Base-by-base conservation (phyloP, 1,140 invertebrate genomes). In the Bombus confusus region DNA sequence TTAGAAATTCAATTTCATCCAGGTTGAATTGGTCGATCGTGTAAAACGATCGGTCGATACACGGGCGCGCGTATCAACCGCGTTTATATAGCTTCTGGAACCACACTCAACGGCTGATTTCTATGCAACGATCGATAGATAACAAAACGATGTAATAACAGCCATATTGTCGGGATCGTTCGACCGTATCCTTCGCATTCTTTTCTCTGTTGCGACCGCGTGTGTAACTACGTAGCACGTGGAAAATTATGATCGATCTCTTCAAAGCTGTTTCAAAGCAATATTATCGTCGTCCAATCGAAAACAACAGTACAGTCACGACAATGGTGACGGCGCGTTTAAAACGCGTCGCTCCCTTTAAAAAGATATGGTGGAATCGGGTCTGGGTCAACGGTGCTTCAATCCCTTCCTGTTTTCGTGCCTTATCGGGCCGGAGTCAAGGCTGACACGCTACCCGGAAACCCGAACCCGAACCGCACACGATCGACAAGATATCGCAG, bases 101-200 rank as follows among this genome's bases (percentile, higher is more conserved):
- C 69, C 57, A 10, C 71, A 22, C 69, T 57, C 68, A n/a, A 34
- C 59, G 59, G 9, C 69, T 69, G 75, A 71, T 80, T 73, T 74
- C 76, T 41, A 59, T 64, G 59, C 68, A 47, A 83, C 80, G 85
- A 88, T 88, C 87, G 80, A 75, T 74, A 74, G 76, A 87, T 88
- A 87, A 87, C 87, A 73, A 88, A 86, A 83, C 80, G 83, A 85
- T 80, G 83, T 87, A 85, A 88, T 88, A 88, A 88, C 86, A 75
- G 78, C 43, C 66, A 88, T 88, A 88, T 85, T 87, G 82, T 81
- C 78, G 59, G 75, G 86, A 31, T 68, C 86, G 72, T 71, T 88
- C 87, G 59, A 88, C 75, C 87, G 87, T 89, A 86, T 88, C 87
- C 69, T 72, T 80, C 75, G 83, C 71, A 87, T 88, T 89, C 72